Conservation (phyloP, 2,888 invertebrate genomes). For the Limnephilus rhombicus region DNA sequence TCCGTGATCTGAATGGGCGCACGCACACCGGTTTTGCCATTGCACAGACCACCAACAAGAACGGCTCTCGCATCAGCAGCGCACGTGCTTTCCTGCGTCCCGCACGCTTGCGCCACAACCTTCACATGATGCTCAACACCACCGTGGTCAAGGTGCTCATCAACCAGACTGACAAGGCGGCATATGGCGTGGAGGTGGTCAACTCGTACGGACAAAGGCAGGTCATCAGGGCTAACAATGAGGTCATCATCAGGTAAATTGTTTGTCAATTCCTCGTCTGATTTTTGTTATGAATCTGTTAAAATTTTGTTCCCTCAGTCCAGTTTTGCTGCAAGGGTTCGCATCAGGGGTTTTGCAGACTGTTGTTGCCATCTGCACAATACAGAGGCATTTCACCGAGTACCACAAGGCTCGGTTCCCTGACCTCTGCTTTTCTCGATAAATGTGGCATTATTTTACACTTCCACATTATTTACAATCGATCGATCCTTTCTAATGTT, state of each 20-base stretch:
- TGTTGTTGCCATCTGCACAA: no score
- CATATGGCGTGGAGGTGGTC: constrained; percentile 86
- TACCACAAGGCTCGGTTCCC: no score
- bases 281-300: no score
- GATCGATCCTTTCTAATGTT: no score
- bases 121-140: constrained; percentile 90
- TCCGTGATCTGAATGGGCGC: constrained; percentile 89
- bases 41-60: constrained; percentile 91
- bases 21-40: constrained; percentile 91
- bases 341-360: no score
- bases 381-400: no score
- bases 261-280: no score
- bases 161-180: constrained; percentile 84
- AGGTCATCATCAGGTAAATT: constrained; percentile 79
- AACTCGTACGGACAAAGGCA: constrained; percentile 78
- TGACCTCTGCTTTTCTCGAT: no score
- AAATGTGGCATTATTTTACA: no score
- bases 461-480: no score
- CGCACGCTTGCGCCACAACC: constrained; percentile 84
- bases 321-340: no score
- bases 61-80: constrained; percentile 90
- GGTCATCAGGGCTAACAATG: constrained; percentile 82
- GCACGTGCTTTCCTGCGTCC: constrained; percentile 91
- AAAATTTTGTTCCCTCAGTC: no score
- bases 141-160: constrained; percentile 88